phyloP scores from a whole-genome alignment of 2,113 vertebrate genomes.

The Alaudala cheleensis region DNA sequence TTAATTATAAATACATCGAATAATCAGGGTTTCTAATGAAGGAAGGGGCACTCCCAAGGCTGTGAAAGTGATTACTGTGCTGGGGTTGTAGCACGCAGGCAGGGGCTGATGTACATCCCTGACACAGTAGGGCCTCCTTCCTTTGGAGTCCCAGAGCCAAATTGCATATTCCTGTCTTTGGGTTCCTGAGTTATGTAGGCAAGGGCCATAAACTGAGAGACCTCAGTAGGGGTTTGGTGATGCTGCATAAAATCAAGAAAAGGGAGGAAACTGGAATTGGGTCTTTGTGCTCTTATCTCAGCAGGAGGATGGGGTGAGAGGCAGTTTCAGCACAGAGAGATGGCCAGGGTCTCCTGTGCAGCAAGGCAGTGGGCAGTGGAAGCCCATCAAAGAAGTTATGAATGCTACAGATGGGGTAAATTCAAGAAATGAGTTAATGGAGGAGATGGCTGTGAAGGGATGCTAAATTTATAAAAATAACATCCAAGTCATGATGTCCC shows the following conservation, averaged over 20 bases:
- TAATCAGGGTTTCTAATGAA: background rate
- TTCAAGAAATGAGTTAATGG: background rate
- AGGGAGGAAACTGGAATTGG: background rate
- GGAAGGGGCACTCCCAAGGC: background rate
- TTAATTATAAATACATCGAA: background rate
- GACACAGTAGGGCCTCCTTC: background rate
- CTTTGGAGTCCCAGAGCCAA: too few species aligned
- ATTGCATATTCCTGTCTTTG: background rate
- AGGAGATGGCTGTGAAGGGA: background rate
- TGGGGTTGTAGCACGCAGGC: background rate
- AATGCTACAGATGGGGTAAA: background rate
- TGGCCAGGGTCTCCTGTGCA: background rate
- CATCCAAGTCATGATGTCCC: background rate
- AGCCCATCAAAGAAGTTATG: background rate
- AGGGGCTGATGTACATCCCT: background rate
- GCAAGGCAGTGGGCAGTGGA: background rate
- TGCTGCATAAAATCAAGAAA: background rate
- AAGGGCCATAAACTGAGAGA: too few species aligned
- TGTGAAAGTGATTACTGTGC: background rate
- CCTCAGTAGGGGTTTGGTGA: background rate
- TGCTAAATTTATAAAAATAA: background rate
- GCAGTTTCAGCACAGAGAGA: background rate
- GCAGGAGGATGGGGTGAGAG: background rate
- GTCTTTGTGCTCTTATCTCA: too few species aligned
- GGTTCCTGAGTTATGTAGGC: fast-evolving